Evolutionary conservation across 1,140 invertebrate species (phyloP).

Genomic region (Drosophila kanapiae): DNA sequence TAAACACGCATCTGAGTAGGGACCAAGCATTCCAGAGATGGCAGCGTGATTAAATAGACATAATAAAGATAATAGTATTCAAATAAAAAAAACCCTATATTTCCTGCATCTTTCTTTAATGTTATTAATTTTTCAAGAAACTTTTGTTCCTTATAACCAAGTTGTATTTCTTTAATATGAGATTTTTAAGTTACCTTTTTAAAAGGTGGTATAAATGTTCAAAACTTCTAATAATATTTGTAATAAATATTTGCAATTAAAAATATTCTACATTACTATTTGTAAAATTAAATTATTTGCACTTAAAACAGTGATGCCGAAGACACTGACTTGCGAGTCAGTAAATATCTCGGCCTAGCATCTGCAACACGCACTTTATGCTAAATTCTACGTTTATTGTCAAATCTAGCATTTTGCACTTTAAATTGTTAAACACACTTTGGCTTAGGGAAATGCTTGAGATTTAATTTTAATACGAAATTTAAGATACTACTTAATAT

Average conservation of each 20-base stretch:
- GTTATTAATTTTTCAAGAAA: background rate
- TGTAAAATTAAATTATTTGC: background rate
- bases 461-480: background rate
- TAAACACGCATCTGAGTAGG: slow-evolving; percentile 64
- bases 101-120: background rate
- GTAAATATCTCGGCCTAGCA: no score
- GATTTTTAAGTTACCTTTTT: background rate
- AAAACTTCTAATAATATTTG: no score
- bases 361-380: no score
- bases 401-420: background rate
- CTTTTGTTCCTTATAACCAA: background rate
- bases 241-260: background rate
- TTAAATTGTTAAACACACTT: no score
- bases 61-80: background rate
- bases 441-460: background rate
- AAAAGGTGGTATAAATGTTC: no score
- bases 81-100: background rate
- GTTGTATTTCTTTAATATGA: background rate
- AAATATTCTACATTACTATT: background rate
- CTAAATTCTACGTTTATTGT: background rate
- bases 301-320: background rate
- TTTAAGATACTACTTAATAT: no score
- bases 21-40: slow-evolving; percentile 20
- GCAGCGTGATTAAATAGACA: slow-evolving; percentile 12
- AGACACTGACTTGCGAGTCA: no score